Evolutionary conservation across 2,888 invertebrate genomes (phyloP).

Genomic region (Dendrolimus pini): DNA sequence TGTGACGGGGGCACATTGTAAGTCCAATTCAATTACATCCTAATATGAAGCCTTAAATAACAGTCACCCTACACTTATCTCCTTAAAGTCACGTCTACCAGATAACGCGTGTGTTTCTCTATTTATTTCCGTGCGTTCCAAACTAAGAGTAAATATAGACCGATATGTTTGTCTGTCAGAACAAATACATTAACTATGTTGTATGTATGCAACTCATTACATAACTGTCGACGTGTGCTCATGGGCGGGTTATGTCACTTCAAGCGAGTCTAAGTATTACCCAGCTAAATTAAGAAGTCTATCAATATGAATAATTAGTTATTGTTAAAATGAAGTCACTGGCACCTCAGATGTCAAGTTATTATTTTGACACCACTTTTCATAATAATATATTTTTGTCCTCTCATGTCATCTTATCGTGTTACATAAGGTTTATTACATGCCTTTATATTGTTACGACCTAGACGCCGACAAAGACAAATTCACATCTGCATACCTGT

Average conservation of each 20-base stretch:
- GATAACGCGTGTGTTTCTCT: conserved; percentile 18
- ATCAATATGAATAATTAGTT: neutral
- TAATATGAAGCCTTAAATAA: neutral
- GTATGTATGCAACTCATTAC: conserved; percentile 10
- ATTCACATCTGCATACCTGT: no score
- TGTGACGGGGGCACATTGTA: no score
- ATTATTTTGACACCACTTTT: no score
- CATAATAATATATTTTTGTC: no score
- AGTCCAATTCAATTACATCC: no score
- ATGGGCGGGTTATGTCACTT: neutral
- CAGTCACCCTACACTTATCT: conserved; percentile 10
- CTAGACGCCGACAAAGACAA: no score
- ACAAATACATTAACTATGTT: conserved; percentile 2
- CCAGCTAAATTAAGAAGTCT: neutral
- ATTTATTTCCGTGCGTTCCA: conserved; percentile 15
- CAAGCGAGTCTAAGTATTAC: neutral
- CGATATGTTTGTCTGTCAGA: conserved; percentile 12
- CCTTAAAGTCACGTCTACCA: conserved; percentile 25
- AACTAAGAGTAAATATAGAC: conserved; percentile 23
- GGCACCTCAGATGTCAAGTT: no score
- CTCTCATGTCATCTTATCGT: no score
- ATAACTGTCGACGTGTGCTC: conserved; percentile 3
- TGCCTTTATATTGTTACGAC: no score
- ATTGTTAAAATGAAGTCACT: no score
- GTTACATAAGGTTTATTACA: no score